These are phyloP conservation scores for Elephas maximus DNA, from an alignment of 2,113 vertebrate species.

Conservation along the genomic window DNA sequence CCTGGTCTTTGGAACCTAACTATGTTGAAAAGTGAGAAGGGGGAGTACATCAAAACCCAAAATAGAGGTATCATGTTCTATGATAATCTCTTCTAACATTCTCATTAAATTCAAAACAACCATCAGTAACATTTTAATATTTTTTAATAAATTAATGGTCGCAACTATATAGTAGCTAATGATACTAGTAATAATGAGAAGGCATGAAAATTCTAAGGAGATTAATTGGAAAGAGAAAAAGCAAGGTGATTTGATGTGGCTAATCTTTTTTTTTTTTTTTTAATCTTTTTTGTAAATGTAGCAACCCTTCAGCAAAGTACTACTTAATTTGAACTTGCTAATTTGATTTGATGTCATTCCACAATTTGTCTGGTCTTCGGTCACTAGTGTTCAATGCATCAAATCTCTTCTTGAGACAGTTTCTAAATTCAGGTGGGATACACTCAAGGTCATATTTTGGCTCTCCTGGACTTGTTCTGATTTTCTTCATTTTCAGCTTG, in stretches of 20 bases:
- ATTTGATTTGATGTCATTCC: too few relatives aligned
- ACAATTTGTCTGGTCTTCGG: too few relatives aligned
- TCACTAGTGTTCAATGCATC: too few relatives aligned
- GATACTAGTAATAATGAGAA: background rate
- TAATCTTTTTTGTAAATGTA: background rate
- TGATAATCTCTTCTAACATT: background rate
- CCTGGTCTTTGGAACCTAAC: too few relatives aligned
- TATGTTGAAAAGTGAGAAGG: too few relatives aligned
- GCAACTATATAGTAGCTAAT: background rate
- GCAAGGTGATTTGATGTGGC: background rate
- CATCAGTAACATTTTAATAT: background rate
- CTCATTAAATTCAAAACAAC: background rate
- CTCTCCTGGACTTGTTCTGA: too few relatives aligned
- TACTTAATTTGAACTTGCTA: background rate
- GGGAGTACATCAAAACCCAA: too few relatives aligned
- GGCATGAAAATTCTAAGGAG: background rate
- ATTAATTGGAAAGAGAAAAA: background rate
- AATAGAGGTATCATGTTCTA: background rate
- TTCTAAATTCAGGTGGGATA: too few relatives aligned
- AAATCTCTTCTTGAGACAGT: too few relatives aligned
- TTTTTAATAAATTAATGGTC: background rate
- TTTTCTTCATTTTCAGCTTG: too few relatives aligned
- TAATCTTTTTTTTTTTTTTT: background rate
- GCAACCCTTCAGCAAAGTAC: background rate
- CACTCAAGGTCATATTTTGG: too few relatives aligned